Evolutionary conservation across 2,888 invertebrate genomes (phyloP), one percentile per base, ranked within the genome.

Genomic region (Rhagium mordax): DNA sequence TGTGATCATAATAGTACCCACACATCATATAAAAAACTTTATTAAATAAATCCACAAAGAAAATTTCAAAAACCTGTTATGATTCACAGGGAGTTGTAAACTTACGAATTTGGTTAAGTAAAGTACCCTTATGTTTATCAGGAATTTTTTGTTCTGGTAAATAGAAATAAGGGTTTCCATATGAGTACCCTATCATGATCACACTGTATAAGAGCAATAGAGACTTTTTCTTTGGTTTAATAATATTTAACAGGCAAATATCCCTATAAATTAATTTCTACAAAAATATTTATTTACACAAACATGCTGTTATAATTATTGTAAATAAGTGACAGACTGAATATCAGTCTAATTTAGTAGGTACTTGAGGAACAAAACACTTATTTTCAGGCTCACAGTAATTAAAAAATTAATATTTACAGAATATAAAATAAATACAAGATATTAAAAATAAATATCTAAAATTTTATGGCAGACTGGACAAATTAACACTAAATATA

Each of bases 221-320:
- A 77, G 76, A 79, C 78, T 73, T 72, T n/a, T 80, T 84, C 84
- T 85, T 84, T 84, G 84, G 83, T 84, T 83, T 82, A 78, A 82
- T 79, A 83, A 79, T 75, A 76, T 78, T 81, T 79, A 79, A 81
- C 77, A 81, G 77, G 75, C 74, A 77, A 78, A 74, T 74, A 80
- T 79, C 72, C 73, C 71, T 80, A 82, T 82, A 82, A 82, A 81
- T 81, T 80, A 82, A 83, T 81, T 79, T 80, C 84, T 85, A 86
- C 83, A 84, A 83, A 84, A 85, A 84, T 84, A 85, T 80, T 82
- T 83, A 82, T 81, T 76, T 83, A 85, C 85, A 87, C 85, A 85
- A 84, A 85, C 84, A 85, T 84, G 84, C 84, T 80, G 78, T 81
- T 78, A 75, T 67, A 64, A 75, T 74, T 67, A 66, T 48, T 76